phyloP scores from a whole-genome alignment of 2,797 vertebrate species.

The Bovichtus diacanthus region DNA sequence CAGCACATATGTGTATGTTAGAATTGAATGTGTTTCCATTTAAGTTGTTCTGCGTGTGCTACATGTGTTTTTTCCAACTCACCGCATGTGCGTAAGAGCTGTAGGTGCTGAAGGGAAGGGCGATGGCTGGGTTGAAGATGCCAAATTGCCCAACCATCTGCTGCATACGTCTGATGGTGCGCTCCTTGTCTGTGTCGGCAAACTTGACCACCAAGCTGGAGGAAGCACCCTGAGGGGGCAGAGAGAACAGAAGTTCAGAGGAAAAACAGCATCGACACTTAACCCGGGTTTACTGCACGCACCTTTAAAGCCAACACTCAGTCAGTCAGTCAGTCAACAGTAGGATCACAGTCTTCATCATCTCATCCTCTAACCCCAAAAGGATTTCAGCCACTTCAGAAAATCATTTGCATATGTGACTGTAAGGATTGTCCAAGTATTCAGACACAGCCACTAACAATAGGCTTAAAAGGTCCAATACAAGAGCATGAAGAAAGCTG shows the following conservation, averaged over 20 bases:
- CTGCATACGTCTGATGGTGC: conserved; percentile 98
- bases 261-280: conserved; percentile 59
- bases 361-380: neutral
- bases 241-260: conserved; percentile 60
- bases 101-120: conserved; percentile 98
- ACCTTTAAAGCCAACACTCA: conserved; percentile 14
- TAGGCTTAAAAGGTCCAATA: conserved; percentile 25
- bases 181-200: conserved; percentile 99
- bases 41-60: neutral
- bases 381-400: conserved; percentile 10
- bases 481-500: conserved; percentile 19
- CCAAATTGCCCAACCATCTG: conserved; percentile 99
- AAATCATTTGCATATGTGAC: conserved; percentile 26
- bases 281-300: conserved; percentile 47
- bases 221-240: conserved; percentile 91
- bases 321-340: conserved; percentile 20
- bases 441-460: conserved; percentile 32
- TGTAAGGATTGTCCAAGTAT: conserved; percentile 21
- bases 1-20: neutral
- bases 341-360: neutral
- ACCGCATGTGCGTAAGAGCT: conserved; percentile 99
- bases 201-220: conserved; percentile 99
- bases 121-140: conserved; percentile 96
- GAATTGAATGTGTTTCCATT: conserved; percentile 9
- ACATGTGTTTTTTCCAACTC: conserved; percentile 80